Base-by-base conservation (phyloP, 2,888 invertebrate species). In the Neelides folsomi region DNA sequence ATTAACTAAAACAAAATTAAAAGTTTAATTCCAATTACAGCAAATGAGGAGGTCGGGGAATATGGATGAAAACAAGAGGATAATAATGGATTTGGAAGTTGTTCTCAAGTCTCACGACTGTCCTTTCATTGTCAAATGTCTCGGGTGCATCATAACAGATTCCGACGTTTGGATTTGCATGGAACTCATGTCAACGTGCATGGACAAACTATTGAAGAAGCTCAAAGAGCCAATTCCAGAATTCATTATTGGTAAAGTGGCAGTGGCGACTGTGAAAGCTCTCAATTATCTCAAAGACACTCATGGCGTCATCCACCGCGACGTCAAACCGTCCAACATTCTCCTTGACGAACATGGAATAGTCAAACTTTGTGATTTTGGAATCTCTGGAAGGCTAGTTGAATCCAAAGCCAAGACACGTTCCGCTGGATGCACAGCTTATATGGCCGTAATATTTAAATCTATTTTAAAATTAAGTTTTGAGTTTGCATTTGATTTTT, bases 141-240 rank as follows among this genome's bases (percentile, higher is more conserved):
- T 92, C 67, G 98, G 98, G 40, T 95, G 93, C 74, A 95, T 98
- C 73, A 93, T 98, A 51, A 93, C 90, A 0, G 89, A 90, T 69
- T 85, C 89, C 1, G 94, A 97, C 71, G 95, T 98, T 1, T 97
- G 97, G 93, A 97, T 99, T 69, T 98, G 97, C 71, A 99, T 98
- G 98, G 98, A 98, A 74, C 77, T 97, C 63, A 98, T 99, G 98
- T 85, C 92, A 12, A 93, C 94, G 16, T 98, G 98, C 73, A 86
- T 98, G 69, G 98, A 98, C 71, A 97, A 97, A 74, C 74, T 99
- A 67, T 76, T 95, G 56, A 92, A 90, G 71, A 74, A 82, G 65
- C 76, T 86, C 38, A 82, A 83, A 57, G 79, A 80, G 62, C 85
- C 93, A n/a, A 86, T 98, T 68, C 97, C 97, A 3, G 97, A 98